Conservation (phyloP, 2,797 vertebrate genomes). For the Numenius phaeopus region DNA sequence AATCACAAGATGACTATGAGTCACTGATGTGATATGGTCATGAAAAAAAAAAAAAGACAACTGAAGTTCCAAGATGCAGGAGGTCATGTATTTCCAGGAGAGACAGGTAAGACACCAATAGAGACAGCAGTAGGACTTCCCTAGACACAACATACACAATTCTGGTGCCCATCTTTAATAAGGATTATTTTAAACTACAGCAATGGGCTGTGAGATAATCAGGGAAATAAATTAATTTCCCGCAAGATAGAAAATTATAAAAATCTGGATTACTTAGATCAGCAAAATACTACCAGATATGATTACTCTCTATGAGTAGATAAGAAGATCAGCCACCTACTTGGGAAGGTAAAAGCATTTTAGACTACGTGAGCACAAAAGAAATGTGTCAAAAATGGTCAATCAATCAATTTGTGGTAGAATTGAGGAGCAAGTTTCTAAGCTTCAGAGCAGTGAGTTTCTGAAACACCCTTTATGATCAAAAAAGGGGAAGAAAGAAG, state of each 20-base stretch:
- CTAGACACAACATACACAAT: neutral
- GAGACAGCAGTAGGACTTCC: neutral
- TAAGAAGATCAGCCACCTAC: neutral
- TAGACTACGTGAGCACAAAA: neutral
- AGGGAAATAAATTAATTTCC: neutral
- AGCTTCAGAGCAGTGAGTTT: neutral
- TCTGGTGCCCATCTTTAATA: neutral
- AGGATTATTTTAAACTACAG: neutral
- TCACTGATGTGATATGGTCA: neutral
- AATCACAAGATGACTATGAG: conserved; percentile 41
- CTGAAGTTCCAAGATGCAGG: neutral
- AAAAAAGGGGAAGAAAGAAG: neutral
- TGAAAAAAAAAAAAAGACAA: neutral
- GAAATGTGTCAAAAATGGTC: neutral
- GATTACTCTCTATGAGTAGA: neutral
- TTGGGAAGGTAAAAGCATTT: neutral
- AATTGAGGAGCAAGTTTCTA: neutral
- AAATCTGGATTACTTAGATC: neutral
- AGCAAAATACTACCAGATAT: neutral
- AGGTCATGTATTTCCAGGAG: neutral
- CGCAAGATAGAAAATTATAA: neutral
- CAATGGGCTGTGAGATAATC: neutral
- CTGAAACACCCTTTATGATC: neutral
- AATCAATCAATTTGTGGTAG: neutral
- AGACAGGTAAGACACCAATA: neutral